Conservation (phyloP, 2,888 invertebrate species). For the Yponomeuta cagnagella region DNA sequence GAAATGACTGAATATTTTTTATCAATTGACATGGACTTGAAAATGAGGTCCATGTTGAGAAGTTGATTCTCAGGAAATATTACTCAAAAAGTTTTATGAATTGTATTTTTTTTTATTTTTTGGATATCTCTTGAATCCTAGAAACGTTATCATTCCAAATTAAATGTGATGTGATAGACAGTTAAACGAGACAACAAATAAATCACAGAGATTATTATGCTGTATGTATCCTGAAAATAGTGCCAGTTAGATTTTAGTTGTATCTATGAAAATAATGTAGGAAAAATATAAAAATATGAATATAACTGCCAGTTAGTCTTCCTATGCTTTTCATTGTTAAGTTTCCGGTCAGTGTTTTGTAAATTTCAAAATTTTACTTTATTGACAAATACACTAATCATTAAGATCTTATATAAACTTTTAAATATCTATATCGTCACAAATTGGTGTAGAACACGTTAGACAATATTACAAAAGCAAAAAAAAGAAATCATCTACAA, state of each 20-base stretch:
- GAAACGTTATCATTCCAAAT: background rate
- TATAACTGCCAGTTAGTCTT: slow-evolving; percentile 27
- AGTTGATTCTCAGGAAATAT: background rate
- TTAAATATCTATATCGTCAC: no score
- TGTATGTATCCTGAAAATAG: slow-evolving; percentile 7
- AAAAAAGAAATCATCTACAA: no score
- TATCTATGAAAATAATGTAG: slow-evolving; percentile 5
- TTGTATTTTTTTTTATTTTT: background rate
- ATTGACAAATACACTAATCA: no score
- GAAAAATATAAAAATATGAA: background rate
- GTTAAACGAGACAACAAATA: slow-evolving; percentile 1
- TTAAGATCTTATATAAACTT: no score
- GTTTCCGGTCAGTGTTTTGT: slow-evolving; percentile 16
- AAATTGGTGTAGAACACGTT: no score
- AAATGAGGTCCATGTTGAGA: no score
- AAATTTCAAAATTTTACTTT: background rate
- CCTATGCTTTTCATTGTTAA: slow-evolving; percentile 18
- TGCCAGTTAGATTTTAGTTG: slow-evolving; percentile 14
- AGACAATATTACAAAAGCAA: no score
- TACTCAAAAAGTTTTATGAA: background rate
- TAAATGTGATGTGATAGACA: background rate
- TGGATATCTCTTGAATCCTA: background rate
- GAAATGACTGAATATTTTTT: slow-evolving; percentile 12
- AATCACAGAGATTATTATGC: slow-evolving; percentile 5
- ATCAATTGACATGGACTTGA: background rate